Evolutionary conservation across 2,113 vertebrate species (phyloP).

Genomic region (Polypterus senegalus): DNA sequence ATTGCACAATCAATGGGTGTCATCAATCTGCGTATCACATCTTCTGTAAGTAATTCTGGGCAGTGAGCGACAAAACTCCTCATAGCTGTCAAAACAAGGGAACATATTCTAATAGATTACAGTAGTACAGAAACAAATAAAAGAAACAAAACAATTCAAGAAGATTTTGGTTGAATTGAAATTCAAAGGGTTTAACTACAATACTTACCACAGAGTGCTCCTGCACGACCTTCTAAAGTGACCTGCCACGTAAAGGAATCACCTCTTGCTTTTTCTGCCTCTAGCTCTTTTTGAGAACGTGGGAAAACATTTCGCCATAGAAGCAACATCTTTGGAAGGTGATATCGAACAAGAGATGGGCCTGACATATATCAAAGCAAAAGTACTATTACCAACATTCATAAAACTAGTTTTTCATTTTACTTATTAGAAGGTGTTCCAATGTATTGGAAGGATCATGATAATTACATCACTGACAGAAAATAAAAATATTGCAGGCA

Average conservation of each 20-base stretch:
- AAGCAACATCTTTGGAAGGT: slow-evolving; percentile 94
- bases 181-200: not conserved
- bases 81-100: slow-evolving; percentile 64
- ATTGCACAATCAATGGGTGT: slow-evolving; percentile 96
- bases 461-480: too few relatives aligned
- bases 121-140: not conserved
- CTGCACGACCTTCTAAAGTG: slow-evolving; percentile 87
- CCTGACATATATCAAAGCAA: slow-evolving; percentile 40
- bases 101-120: not conserved
- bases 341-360: slow-evolving; percentile 86
- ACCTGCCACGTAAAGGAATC: slow-evolving; percentile 98
- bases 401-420: not conserved
- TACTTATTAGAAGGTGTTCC: not conserved
- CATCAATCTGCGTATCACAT: slow-evolving; percentile 93
- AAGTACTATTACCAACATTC: not conserved
- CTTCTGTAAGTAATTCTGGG: slow-evolving; percentile 89
- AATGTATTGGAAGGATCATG: too few relatives aligned
- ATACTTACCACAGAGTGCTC: slow-evolving; percentile 85
- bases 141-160: not conserved
- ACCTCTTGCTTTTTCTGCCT: slow-evolving; percentile 90
- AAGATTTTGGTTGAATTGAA: not conserved
- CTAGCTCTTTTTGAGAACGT: slow-evolving; percentile 89
- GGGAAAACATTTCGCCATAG: slow-evolving; percentile 95
- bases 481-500: too few relatives aligned
- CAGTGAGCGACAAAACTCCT: slow-evolving; percentile 97